Base-by-base conservation (phyloP, 2,888 invertebrate species). In the Antheraea assamensis region DNA sequence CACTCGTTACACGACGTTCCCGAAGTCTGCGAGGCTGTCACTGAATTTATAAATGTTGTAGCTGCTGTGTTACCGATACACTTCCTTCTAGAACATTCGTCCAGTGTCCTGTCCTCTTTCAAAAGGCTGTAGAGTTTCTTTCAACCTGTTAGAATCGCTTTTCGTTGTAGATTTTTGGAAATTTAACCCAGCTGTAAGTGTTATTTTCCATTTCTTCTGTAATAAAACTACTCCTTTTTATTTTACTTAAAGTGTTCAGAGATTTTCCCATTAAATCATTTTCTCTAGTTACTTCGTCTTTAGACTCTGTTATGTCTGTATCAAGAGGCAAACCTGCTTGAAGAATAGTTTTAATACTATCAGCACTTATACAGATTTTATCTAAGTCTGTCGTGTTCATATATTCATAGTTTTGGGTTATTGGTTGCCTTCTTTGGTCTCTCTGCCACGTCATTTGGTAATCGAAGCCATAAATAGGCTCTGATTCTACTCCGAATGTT, bases 361-460 rank as follows among this genome's bases (percentile, higher is more conserved):
- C 90, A 78, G 89, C 87, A 77, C 86, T 92, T 72, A 93, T 86
- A 78, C 89, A 85, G 75, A 93, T 90, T 83, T 91, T 90, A 82
- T 93, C 93, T 84, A 94, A 80, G 79, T 93, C 91, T 78, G 89
- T 83, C 72, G 89, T 85, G 81, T 87, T 89, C 80, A 90, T 87
- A 77, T 90, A 90, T 76, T 89, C 93, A 78, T 92, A 94, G 77
- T 88, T 90, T 73, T 91, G 90, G 76, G 89, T 88, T 79, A 94
- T 91, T 72, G 94, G 94, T 87, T 93, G 93, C 87, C 94, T 82
- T 93, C 94, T 94, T 92, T 94, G 94, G 92, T 94, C 94, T 89
- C 85, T 92, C 78, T 93, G 92, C 94, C 94, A 94, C 70, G 88
- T 87, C 70, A 88, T 87, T 84, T 87, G 85, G 82, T 83, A 80